Base-by-base conservation (phyloP, 2,888 invertebrate genomes). In the Hydraecia micacea region DNA sequence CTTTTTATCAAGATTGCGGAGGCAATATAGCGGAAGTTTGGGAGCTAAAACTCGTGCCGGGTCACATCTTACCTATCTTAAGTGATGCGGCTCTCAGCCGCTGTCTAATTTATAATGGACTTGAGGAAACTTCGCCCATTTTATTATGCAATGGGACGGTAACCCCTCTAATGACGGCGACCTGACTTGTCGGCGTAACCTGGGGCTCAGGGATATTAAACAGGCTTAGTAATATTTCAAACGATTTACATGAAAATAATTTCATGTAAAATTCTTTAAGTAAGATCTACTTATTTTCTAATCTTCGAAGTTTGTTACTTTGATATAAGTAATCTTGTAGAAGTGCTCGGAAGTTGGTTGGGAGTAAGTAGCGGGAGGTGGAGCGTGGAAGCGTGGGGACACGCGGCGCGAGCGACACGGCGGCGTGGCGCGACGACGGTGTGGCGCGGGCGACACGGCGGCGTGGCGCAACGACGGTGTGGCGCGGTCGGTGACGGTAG, bases 71-170 rank as follows among this genome's bases (percentile, higher is more conserved):
- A 96, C 96, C 96, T 96, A 96, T 96, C 96, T 96, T 95, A 96
- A 96, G 95, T 95, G 96, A 96, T 96, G 96, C 96, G 96, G 94
- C 94, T 94, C 95, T 96, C 95, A 89, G 89, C 89, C 96, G 94
- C 95, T 95, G 96, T 96, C 96, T 97, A 96, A 97, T 97, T 97
- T 96, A 96, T 97, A 97, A 96, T 97, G 96, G 97, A 96, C 96
- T 97, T 96, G 95, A 93, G 96, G 94, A 96, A 97, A 96, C 96
- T 97, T 97, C 91, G 95, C 92, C 95, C 96, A 97, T 97, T 97
- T 97, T 97, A 97, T 96, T 96, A 97, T 96, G 96, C 96, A 96
- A 96, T 96, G 96, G 95, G 95, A 95, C 93, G 95, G 96, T 95
- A 95, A 95, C 96, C 96, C 95, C 95, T 95, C 95, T 97, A 97